Evolutionary conservation across 2,113 vertebrate genomes (phyloP).

Genomic region (Vulpes ferrilata): DNA sequence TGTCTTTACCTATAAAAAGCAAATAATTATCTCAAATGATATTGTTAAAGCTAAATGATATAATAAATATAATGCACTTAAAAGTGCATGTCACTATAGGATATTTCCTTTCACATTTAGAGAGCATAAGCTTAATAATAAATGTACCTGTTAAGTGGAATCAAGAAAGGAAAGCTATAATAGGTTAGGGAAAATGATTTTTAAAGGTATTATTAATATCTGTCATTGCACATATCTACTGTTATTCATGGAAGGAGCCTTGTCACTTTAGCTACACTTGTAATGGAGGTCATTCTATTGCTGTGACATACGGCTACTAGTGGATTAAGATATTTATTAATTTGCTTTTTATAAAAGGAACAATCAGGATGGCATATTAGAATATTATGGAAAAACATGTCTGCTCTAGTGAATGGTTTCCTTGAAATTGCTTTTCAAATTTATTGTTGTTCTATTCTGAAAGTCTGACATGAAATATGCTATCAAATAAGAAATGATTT

Average conservation of each 20-base stretch:
- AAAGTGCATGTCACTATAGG: neutral
- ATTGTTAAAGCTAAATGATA: neutral
- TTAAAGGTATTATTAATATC: slow-evolving; percentile 22
- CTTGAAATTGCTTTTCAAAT: slow-evolving; percentile 70
- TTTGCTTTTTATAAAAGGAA: slow-evolving; percentile 60
- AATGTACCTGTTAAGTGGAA: neutral
- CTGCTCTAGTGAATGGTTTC: slow-evolving; percentile 44
- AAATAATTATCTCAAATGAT: slow-evolving; percentile 52
- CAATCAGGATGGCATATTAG: slow-evolving; percentile 44
- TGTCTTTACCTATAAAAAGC: slow-evolving; percentile 40
- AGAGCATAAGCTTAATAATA: slow-evolving; percentile 39
- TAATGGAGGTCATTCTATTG: slow-evolving; percentile 49
- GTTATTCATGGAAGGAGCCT: neutral
- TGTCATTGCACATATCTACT: slow-evolving; percentile 28
- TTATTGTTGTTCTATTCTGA: slow-evolving; percentile 49
- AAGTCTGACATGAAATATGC: slow-evolving; percentile 35
- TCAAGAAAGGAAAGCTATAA: slow-evolving; percentile 29
- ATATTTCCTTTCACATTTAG: slow-evolving; percentile 43
- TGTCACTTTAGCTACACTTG: slow-evolving; percentile 32
- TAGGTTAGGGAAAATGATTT: slow-evolving; percentile 29
- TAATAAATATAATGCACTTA: slow-evolving; percentile 50
- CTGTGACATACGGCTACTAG: slow-evolving; percentile 1
- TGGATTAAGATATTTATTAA: slow-evolving; percentile 64
- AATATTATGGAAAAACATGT: slow-evolving; percentile 61
- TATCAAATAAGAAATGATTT: slow-evolving; percentile 58